phyloP scores from a whole-genome alignment of 2,113 vertebrate species.

The Tragelaphus buxtoni region DNA sequence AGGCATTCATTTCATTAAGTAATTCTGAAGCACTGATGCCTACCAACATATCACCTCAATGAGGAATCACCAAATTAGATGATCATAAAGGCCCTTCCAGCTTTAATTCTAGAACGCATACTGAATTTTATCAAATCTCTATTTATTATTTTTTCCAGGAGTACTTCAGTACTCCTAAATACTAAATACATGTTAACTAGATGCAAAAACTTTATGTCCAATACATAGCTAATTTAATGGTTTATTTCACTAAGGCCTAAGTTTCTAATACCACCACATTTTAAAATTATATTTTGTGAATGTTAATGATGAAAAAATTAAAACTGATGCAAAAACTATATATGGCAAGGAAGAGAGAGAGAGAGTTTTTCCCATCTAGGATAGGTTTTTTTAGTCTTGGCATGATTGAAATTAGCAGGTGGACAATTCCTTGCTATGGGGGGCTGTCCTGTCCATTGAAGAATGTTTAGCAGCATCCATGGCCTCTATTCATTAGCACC shows the following conservation, averaged over 20 bases:
- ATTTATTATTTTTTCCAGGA: not conserved
- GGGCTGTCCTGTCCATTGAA: not conserved
- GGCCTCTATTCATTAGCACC: not conserved
- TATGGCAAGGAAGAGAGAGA: not conserved
- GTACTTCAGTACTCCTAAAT: not conserved
- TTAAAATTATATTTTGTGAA: not conserved
- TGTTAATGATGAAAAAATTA: not conserved
- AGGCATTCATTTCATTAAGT: not conserved
- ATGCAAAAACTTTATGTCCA: not conserved
- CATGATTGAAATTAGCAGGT: not conserved
- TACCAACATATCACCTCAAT: not conserved
- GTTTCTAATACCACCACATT: not conserved
- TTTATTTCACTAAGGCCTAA: not conserved
- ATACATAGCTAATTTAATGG: not conserved
- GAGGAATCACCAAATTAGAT: not conserved
- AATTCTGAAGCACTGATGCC: not conserved
- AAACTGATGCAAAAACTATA: not conserved
- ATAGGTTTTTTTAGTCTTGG: not conserved
- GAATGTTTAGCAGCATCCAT: not conserved
- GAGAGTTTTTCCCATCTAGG: not conserved
- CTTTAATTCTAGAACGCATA: not conserved
- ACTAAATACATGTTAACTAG: not conserved
- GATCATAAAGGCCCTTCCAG: not conserved
- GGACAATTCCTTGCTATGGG: not conserved
- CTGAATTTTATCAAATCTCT: not conserved